These are phyloP conservation scores for Gnathonemus echidnorhynchus DNA, from an alignment of 2,113 vertebrate genomes.

Conservation along the genomic window DNA sequence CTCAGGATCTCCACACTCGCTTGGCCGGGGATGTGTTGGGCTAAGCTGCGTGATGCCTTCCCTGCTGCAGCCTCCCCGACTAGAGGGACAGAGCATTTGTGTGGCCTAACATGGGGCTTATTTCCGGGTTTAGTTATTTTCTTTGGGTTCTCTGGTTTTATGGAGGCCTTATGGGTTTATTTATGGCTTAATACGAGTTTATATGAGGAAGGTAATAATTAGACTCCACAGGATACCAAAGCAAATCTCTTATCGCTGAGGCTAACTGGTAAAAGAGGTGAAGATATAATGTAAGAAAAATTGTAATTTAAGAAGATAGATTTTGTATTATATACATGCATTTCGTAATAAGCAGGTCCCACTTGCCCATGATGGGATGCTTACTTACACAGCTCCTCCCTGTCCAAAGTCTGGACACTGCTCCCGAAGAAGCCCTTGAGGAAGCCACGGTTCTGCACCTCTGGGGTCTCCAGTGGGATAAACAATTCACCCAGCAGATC, in stretches of 20 bases:
- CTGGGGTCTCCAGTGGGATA: constrained; percentile 90
- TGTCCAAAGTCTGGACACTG: constrained; percentile 85
- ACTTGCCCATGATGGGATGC: background rate
- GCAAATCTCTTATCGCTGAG: background rate
- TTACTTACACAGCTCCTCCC: constrained; percentile 93
- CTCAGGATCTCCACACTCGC: constrained; percentile 80
- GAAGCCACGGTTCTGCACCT: constrained; percentile 93
- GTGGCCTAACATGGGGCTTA: background rate
- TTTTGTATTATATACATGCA: background rate
- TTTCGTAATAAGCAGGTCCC: background rate
- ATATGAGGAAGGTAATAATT: background rate
- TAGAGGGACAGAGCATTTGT: constrained; percentile 34
- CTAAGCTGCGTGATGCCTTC: constrained; percentile 85
- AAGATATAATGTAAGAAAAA: background rate
- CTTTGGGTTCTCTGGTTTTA: background rate
- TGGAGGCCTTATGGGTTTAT: background rate
- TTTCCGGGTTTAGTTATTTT: too few relatives aligned
- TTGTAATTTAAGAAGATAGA: background rate
- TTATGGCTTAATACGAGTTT: background rate
- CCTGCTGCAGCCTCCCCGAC: constrained; percentile 91
- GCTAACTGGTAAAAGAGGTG: background rate
- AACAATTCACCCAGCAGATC: constrained; percentile 97
- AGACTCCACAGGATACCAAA: background rate
- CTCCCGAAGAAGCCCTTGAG: constrained; percentile 95
- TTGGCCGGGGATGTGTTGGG: constrained; percentile 91